Conservation (phyloP, 1,140 invertebrate species). For the Solenopsis invicta region DNA sequence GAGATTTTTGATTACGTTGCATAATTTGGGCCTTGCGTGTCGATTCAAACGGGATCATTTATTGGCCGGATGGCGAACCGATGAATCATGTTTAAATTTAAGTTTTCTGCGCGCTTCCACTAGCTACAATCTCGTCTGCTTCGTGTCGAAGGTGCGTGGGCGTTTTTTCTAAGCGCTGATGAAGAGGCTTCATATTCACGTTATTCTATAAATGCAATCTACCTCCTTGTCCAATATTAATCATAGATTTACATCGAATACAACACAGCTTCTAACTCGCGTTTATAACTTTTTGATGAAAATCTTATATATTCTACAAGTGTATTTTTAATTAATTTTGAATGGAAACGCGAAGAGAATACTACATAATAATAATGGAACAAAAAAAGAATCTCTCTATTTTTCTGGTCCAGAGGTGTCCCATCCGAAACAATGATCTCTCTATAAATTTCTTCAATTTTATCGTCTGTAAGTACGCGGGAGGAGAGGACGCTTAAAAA, state of each 20-base stretch:
- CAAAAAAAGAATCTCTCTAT: slow-evolving; percentile 3
- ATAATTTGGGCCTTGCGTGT: slow-evolving; percentile 17
- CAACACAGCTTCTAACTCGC: neutral
- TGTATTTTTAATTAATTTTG: neutral
- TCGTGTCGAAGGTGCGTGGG: slow-evolving; percentile 51
- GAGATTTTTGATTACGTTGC: slow-evolving; percentile 23
- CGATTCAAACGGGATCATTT: slow-evolving; percentile 67
- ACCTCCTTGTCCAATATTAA: neutral
- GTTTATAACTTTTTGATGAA: slow-evolving; percentile 2
- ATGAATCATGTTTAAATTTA: slow-evolving; percentile 78
- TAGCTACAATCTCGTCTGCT: slow-evolving; percentile 38
- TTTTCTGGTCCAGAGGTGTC: neutral
- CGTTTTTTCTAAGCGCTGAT: slow-evolving; percentile 39
- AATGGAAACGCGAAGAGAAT: neutral
- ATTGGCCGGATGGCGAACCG: slow-evolving; percentile 58
- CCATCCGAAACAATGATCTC: neutral
- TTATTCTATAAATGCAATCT: slow-evolving; percentile 24
- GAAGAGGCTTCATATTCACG: slow-evolving; percentile 2
- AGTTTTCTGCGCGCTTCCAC: slow-evolving; percentile 58
- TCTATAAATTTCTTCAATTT: neutral
- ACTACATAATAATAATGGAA: neutral
- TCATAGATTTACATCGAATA: neutral
- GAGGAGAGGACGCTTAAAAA: slow-evolving; percentile 29
- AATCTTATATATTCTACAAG: neutral
- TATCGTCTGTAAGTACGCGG: slow-evolving; percentile 33